Conservation (phyloP, 2,113 vertebrate species). For the Vidua chalybeata region DNA sequence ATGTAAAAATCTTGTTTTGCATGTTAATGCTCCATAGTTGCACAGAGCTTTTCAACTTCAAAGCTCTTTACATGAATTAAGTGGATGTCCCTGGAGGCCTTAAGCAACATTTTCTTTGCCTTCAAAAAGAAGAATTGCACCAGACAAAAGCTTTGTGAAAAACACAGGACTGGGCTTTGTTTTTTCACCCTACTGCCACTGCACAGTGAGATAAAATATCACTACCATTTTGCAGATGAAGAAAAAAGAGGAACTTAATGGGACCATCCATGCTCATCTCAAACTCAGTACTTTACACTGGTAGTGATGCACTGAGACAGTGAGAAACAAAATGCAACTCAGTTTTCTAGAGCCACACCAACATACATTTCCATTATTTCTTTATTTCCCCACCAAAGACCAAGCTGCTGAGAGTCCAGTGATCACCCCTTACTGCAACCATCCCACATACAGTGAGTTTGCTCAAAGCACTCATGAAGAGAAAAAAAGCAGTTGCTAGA, state of each 20-base stretch:
- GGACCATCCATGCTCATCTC: neutral
- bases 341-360: neutral
- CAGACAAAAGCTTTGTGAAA: neutral
- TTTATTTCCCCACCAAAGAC: neutral
- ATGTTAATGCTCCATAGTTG: constrained; percentile 31
- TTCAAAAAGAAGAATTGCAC: neutral
- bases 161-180: neutral
- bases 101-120: neutral
- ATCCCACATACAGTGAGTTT: neutral
- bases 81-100: neutral
- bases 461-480: neutral
- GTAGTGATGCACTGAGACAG: neutral
- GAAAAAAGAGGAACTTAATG: neutral
- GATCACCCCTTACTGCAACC: neutral
- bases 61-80: constrained; percentile 47
- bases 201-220: neutral
- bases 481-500: neutral
- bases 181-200: neutral
- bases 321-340: neutral
- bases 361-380: neutral
- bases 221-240: neutral
- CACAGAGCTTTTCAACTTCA: constrained; percentile 39
- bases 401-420: neutral
- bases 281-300: neutral
- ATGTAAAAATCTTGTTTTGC: constrained; percentile 35